These are phyloP conservation scores for Spondyliosoma cantharus DNA, from an alignment of 2,797 vertebrate genomes.

Conservation along the genomic window DNA sequence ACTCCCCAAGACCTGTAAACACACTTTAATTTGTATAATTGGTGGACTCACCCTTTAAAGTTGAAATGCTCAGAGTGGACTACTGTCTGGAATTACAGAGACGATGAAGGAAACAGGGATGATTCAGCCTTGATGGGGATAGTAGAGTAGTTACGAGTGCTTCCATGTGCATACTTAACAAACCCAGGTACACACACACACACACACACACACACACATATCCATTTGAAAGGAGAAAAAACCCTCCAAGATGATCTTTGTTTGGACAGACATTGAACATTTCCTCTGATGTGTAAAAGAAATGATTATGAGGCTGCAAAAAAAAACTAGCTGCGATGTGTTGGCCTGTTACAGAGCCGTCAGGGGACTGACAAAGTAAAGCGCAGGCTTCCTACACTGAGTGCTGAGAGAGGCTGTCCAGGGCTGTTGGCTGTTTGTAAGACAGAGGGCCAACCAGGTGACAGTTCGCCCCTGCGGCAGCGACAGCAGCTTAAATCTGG, in stretches of 20 bases:
- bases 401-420: conserved; percentile 25
- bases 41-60: conserved; percentile 1
- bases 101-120: conserved; percentile 1
- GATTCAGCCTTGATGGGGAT: not conserved
- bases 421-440: conserved; percentile 7
- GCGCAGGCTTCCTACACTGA: not conserved
- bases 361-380: conserved; percentile 6
- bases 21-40: too few species aligned
- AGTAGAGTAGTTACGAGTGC: not conserved
- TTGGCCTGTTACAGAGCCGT: conserved; percentile 22
- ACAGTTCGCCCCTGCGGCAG: not conserved
- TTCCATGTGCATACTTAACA: conserved; percentile 5
- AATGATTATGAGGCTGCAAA: conserved; percentile 29
- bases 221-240: not conserved
- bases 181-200: not conserved
- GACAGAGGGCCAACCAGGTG: conserved; percentile 5
- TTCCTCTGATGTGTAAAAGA: not conserved
- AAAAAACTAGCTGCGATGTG: conserved; percentile 38
- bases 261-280: not conserved
- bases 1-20: too few species aligned
- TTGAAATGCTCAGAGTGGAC: conserved; percentile 33
- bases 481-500: conserved; percentile 30
- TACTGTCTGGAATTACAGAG: conserved; percentile 23
- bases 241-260: not conserved
- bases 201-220: not conserved